phyloP scores from a whole-genome alignment of 2,888 invertebrate species.

The Pheosia gnoma region DNA sequence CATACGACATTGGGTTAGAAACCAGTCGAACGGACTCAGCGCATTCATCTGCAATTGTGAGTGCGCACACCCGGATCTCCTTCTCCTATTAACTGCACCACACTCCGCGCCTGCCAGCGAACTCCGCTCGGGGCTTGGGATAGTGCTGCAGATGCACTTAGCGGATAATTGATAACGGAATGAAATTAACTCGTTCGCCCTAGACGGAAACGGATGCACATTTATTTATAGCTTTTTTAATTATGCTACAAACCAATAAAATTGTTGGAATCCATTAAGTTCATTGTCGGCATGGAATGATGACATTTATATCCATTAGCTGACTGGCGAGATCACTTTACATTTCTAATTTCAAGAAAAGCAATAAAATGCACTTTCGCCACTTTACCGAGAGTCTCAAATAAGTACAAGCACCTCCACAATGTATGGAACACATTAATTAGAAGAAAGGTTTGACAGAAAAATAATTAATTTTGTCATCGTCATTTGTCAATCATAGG shows the following conservation, averaged over 20 bases:
- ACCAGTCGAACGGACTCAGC: conserved; percentile 73
- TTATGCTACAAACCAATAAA: conserved; percentile 34
- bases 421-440: not conserved
- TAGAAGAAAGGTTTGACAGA: no score
- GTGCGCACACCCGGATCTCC: conserved; percentile 41
- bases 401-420: not conserved
- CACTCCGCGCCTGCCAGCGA: no score
- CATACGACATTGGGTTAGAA: conserved; percentile 80
- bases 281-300: conserved; percentile 16
- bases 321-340: conserved; percentile 21
- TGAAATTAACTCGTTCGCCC: conserved; percentile 23
- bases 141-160: conserved; percentile 19
- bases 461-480: no score
- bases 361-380: conserved; percentile 22
- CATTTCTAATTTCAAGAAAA: conserved; percentile 28
- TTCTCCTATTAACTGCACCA: conserved; percentile 36
- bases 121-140: no score
- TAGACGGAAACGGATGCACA: conserved; percentile 33
- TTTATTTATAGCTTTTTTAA: conserved; percentile 35
- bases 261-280: conserved; percentile 19
- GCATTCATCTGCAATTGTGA: conserved; percentile 63
- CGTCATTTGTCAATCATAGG: no score
- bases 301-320: conserved; percentile 31
- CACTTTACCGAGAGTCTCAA: conserved; percentile 9
- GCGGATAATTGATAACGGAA: conserved; percentile 28